Base-by-base conservation (phyloP, 2,888 invertebrate genomes). In the Yponomeuta plumbellus region DNA sequence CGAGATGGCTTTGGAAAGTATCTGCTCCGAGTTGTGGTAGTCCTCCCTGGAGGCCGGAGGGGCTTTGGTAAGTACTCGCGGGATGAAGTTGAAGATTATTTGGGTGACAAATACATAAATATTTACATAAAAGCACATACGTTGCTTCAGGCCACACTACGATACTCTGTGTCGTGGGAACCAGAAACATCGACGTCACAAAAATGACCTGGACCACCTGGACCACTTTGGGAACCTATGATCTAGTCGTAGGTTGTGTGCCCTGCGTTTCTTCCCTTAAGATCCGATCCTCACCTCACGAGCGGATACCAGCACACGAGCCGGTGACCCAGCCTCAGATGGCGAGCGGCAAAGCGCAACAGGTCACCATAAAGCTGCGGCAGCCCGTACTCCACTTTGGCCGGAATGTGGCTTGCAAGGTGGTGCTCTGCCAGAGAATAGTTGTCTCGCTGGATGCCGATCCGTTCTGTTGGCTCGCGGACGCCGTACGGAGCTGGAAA, bases 271-370 rank as follows among this genome's bases (percentile, higher is more conserved):
- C n/a, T n/a, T n/a, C n/a, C n/a, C n/a, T n/a, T n/a, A n/a, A n/a
- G n/a, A n/a, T 13, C 62, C 22, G 11, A n/a, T 22, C 39, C 71
- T 80, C 78, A 96, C 95, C 96, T 94, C 71, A 96, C 95, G 56
- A 98, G 92, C 34, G 99, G 99, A 75, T 98, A 94, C 99, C 99
- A 99, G 88, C 96, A 98, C 0, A 99, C 98, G 21, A 99, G 89
- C 70, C 97, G 91, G 0, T 98, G 96, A 6, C 95, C 94, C 6
- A 96, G 70, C 72, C 89, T 92, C 67, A 99, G 92, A 80, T 96
- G 95, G 65, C 90, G 91, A 0, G 96, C 96, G 0, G 97, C 94
- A 85, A 99, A 97, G 74, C 93, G 90, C 58, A 99, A 86, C 63
- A 99, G 91, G 86, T 99, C 99, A 65, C 90, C 89, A 77, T 96